Base-by-base conservation (phyloP, 2,888 invertebrate genomes). In the Hermaeophaga mercurialis region DNA sequence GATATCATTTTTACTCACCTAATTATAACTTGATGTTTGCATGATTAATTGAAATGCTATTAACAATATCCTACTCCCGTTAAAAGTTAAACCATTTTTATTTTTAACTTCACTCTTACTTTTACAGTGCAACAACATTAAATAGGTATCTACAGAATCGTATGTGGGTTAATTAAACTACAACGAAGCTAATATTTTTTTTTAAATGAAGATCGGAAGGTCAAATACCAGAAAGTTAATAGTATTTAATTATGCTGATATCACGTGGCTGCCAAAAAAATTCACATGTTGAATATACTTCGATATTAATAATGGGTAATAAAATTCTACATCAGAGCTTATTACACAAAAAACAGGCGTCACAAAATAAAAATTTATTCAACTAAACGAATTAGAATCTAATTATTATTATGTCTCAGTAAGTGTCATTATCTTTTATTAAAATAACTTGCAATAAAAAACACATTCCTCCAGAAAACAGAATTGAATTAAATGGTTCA, bases 151-250 rank as follows among this genome's bases (percentile, higher is more conserved):
- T 18, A 19, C 2, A 14, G 19, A 18, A 39, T 18, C 18, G 41
- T 22, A 52, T 52, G 34, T 52, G 24, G 52, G 52, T 52, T 43
- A 43, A 8, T 24, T 7, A 24, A 4, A 24, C 14, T 12, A 11
- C 12, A 2, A 18, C 7, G 17, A 9, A 24, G 43, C 7, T 18
- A 43, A n/a, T n/a, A n/a, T n/a, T 24, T 52, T 43, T 43, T 31
- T 36, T 8, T 31, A 14, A 26, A 47, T 44, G n/a, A 52, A 52
- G 52, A 43, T 52, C 43, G 43, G 34, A 31, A 33, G 47, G 47
- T 47, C 47, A 47, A 47, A 34, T 22, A 11, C 15, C 9, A 22
- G 7, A 34, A 34, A 15, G 11, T 33, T 28, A 28, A 45, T 45
- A 14, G 18, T 24, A 43, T 19, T 47, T 34, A 34, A 34, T 24